Evolutionary conservation across 2,113 vertebrate genomes (phyloP), one percentile per base, ranked within the genome.

Genomic region (Phycodurus eques): DNA sequence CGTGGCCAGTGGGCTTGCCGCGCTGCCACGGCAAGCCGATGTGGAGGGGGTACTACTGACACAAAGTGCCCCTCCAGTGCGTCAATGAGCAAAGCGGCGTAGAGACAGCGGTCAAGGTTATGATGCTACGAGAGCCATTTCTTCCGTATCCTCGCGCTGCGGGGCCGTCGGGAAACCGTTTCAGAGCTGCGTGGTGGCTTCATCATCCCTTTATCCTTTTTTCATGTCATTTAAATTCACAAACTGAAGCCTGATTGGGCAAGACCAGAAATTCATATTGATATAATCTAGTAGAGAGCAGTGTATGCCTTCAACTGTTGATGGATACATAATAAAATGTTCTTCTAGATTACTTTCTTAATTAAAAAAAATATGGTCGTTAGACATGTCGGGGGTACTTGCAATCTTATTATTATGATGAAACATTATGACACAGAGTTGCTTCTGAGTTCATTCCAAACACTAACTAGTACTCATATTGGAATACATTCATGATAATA

Each of bases 21-120:
- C 67, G n/a, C 75, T 72, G 67, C 69, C 85, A 81, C 77, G 83
- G 81, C 78, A 70, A 71, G 82, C 65, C 7, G 70, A 86, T 79
- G 73, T 74, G 77, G 79, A 76, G 84, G 70, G 22, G 76, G 56
- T 87, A 80, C 84, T 81, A 69, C 83, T 75, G 83, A 80, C 87
- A 82, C 83, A 87, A 81, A 88, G 88, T 83, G 88, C 89, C 90
- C 90, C 89, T 78, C 72, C 63, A 87, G 88, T 88, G 75, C 77
- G 84, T 83, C 75, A 60, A 44, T 66, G 83, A 83, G 82, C 80
- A 71, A 71, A 79, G 83, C 86, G 61, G 73, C 79, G 68, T 67
- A 71, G 84, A 74, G 76, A 49, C 84, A 46, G 62, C 51, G 85
- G 91, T 91, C 91, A 92, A 92, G 91, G 91, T 92, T 88, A 88